Base-by-base conservation (phyloP, 2,113 vertebrate species). In the Ariopsis seemanni region DNA sequence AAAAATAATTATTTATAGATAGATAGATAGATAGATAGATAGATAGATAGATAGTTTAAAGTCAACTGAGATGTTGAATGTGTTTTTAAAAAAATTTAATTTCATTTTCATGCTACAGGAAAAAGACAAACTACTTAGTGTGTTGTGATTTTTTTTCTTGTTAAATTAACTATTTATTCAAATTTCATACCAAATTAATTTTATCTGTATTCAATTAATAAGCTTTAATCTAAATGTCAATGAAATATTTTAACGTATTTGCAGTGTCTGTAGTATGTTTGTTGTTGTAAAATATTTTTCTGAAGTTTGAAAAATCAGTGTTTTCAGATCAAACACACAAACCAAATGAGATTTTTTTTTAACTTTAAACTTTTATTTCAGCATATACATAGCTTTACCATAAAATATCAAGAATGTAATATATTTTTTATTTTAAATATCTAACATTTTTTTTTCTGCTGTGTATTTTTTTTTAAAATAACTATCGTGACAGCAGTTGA, bases 321-420 rank as follows among this genome's bases (percentile, higher is more conserved):
- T 53, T 77, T 82, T 63, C 17, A 81, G 62, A 86, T 7, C 12
- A 82, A 63, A 83, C 3, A 34, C 57, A 78, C 27, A 14, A 82
- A 74, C 62, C 14, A 25, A 84, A 34, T 30, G 10, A 52, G 20
- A 42, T 55, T 48, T 83, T 65, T 65, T 48, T 83, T 65, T 34
- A 30, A 75, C 71, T 65, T 88, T 52, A 81, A 81, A 88, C 75
- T 15, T 89, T 88, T 89, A 88, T 88, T 84, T 17, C 81, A 58
- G 84, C 34, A 69, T 87, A 86, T 79, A 82, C 85, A 88, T 25
- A 50, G 74, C 53, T 69, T 81, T 79, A 85, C 84, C 63, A 82
- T 87, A 75, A 90, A 77, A 85, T 88, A 85, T 67, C 81, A 83
- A 48, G 57, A 50, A 52, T 57, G 60, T 79, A 69, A 63, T 85